Percentiles rank a stretch among this genome's conserved stretches.
Evolutionary conservation across 2,113 vertebrate species (phyloP).

Genomic region (Aspidoscelis tigris): DNA sequence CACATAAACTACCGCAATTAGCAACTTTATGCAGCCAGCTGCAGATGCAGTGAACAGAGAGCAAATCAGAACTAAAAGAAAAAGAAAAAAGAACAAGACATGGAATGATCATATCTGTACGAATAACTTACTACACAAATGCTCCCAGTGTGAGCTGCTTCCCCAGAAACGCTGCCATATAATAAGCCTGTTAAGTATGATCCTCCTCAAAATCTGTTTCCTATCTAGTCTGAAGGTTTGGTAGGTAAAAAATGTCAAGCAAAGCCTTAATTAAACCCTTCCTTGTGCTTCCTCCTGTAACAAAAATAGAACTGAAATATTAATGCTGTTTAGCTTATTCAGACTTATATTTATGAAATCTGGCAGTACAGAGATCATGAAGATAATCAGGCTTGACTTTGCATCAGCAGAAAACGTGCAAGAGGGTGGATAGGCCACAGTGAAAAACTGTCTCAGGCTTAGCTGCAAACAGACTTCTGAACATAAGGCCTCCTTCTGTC

Average conservation of each 20-base stretch:
- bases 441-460: conserved; percentile 43
- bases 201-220: background rate
- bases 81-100: background rate
- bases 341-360: conserved; percentile 53
- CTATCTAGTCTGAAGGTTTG: background rate
- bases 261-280: conserved; percentile 34
- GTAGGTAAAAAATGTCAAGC: conserved; percentile 5
- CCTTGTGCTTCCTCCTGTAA: background rate
- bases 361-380: conserved; percentile 54
- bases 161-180: background rate
- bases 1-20: no score
- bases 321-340: conserved; percentile 43
- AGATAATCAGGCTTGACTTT: conserved; percentile 49
- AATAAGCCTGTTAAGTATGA: background rate
- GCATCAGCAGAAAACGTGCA: conserved; percentile 50
- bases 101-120: background rate
- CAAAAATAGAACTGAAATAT: conserved; percentile 36
- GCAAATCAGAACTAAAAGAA: background rate
- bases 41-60: background rate
- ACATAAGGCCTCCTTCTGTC: background rate
- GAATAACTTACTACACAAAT: background rate
- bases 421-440: conserved; percentile 47
- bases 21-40: background rate
- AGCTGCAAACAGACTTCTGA: background rate
- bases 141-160: background rate